Evolutionary conservation across 2,113 vertebrate genomes (phyloP).

Genomic region (human (Homo sapiens)): GRCh38 chr17:32814501-32815000

Average conservation of each 20-base stretch:
- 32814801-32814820: not conserved
- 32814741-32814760: constrained; percentile 38
- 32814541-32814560: constrained; percentile 8
- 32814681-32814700: constrained; percentile 58
- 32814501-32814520: constrained; percentile 39
- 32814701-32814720: not conserved
- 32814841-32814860: not conserved
- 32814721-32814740: not conserved
- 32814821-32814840: not conserved
- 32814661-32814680: constrained; percentile 61
- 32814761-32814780: not conserved
- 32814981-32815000: not conserved
- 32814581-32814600: constrained; percentile 36
- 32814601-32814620: constrained; percentile 43
- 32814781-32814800: constrained; percentile 2
- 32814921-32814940: not conserved
- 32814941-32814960: not conserved
- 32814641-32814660: constrained; percentile 54
- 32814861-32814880: not conserved
- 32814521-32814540: constrained; percentile 35
- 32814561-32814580: constrained; percentile 37
- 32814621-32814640: constrained; percentile 34
- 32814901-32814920: not conserved
- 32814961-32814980: not conserved
- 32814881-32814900: not conserved